phyloP scores from a whole-genome alignment of 2,797 vertebrate species.

The Trachops cirrhosus region DNA sequence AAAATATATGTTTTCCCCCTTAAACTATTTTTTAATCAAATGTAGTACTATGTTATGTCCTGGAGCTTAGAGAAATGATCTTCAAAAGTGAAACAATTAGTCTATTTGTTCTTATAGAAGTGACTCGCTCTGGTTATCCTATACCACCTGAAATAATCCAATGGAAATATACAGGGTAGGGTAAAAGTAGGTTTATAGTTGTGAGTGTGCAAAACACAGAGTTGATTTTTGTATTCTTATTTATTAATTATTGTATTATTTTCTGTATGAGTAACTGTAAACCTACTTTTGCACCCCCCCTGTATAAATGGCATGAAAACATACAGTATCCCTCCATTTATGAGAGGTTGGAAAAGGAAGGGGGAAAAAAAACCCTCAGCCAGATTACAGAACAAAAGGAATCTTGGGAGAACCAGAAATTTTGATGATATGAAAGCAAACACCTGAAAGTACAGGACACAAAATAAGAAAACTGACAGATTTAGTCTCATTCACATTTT shows the following conservation, averaged over 20 bases:
- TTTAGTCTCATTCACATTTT: not conserved
- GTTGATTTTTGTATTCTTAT: not conserved
- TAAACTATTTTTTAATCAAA: not conserved
- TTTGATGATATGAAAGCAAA: not conserved
- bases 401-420: not conserved
- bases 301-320: not conserved
- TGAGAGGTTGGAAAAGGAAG: not conserved
- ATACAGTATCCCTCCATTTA: not conserved
- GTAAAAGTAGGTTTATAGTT: not conserved
- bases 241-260: not conserved
- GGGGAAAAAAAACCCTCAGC: not conserved
- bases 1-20: not conserved
- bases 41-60: not conserved
- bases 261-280: not conserved
- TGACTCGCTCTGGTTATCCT: not conserved
- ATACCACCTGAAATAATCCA: not conserved
- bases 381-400: not conserved
- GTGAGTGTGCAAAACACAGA: not conserved
- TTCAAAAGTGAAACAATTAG: not conserved
- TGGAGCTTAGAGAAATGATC: rapidly evolving
- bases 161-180: not conserved
- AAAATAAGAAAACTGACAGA: not conserved
- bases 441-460: not conserved
- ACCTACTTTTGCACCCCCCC: not conserved
- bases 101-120: not conserved